Evolutionary conservation across 2,888 invertebrate species (phyloP), one percentile per base, ranked within the genome.

Genomic region (Ophion ellenae): DNA sequence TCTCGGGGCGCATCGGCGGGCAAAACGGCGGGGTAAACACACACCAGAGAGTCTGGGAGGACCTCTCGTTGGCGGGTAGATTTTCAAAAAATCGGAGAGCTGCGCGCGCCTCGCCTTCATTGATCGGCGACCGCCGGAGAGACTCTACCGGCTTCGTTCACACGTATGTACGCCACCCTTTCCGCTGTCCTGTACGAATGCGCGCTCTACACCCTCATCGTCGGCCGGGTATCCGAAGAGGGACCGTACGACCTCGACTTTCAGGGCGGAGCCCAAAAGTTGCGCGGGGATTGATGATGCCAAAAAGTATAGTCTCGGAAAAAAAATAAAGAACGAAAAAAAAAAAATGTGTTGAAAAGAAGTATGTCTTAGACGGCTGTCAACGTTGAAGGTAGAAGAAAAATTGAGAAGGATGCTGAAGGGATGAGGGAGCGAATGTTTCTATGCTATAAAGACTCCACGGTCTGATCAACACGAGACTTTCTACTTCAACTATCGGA

Each of bases 41-140:
- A 76, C 81, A 71, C 84, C 80, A 73, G 89, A 89, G 88, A 84
- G 67, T 89, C 89, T 89, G 88, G 88, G 90, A 90, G 89, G 75
- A 88, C 73, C 80, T 90, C 89, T 90, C 89, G 93, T 93, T 93
- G 93, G 93, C 93, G 93, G 92, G 92, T 88, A 91, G 91, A 93
- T 91, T 93, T 93, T 93, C 93, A 93, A 93, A 93, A 93, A 93
- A 93, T 91, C 88, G 87, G 89, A 89, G 86, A 90, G 91, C 88
- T 93, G 93, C 93, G 93, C 93, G 93, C 93, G 93, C 93, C 89
- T 91, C 90, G 88, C 91, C 92, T 93, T 93, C 93, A 93, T 93
- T 92, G 93, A 93, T 93, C 93, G 93, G 87, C 86, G 90, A 89
- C 88, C 88, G 89, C 74, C 83, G 85, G 63, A 73, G 77, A 79